Conservation (phyloP, 2,888 invertebrate species). For the Monoplex corrugatus region DNA sequence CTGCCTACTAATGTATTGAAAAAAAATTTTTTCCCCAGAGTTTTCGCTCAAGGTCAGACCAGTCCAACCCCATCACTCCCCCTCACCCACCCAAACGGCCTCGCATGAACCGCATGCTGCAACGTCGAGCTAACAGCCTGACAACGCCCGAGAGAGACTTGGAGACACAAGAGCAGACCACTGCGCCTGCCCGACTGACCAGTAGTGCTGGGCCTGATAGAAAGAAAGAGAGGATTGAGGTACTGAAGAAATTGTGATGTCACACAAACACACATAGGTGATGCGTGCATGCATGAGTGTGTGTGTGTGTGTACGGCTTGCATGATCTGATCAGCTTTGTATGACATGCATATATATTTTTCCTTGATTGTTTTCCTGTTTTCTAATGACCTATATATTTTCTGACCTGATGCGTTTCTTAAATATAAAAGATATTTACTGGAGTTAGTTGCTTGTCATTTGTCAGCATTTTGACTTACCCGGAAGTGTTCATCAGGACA, state of each 20-base stretch:
- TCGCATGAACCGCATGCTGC: slow-evolving; percentile 62
- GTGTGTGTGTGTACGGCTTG: too few relatives aligned
- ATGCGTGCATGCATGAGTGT: too few relatives aligned
- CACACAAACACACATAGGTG: too few relatives aligned
- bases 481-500: too few relatives aligned
- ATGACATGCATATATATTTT: too few relatives aligned
- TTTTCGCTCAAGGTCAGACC: slow-evolving; percentile 53
- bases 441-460: too few relatives aligned
- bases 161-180: slow-evolving; percentile 35
- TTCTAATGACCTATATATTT: neutral
- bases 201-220: slow-evolving; percentile 68
- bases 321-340: too few relatives aligned
- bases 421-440: too few relatives aligned
- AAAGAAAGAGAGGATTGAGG: slow-evolving; percentile 71
- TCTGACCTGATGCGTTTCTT: too few relatives aligned
- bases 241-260: slow-evolving; percentile 47
- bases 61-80: slow-evolving; percentile 70
- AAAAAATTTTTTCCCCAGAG: slow-evolving; percentile 44
- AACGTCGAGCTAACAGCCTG: slow-evolving; percentile 71
- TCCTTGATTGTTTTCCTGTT: neutral
- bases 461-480: too few relatives aligned
- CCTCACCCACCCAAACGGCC: slow-evolving; percentile 75
- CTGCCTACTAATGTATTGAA: too few relatives aligned
- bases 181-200: slow-evolving; percentile 57
- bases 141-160: slow-evolving; percentile 64